A percentile compares a stretch with the other conserved stretches of the same genome.
phyloP scores from a whole-genome alignment of 2,888 invertebrate genomes.

The Belgica antarctica region DNA sequence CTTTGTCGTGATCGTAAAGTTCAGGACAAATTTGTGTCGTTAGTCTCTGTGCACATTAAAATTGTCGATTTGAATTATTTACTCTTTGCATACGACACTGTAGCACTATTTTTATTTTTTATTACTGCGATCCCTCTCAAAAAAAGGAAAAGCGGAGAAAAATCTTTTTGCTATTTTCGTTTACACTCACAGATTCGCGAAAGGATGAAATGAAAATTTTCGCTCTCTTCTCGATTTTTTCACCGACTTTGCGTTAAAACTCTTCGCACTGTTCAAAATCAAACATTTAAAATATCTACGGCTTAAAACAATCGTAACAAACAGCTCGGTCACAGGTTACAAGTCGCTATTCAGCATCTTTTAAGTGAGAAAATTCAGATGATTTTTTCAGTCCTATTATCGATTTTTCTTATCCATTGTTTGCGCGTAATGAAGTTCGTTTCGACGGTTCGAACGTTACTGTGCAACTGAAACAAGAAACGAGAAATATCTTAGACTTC shows the following conservation, averaged over 20 bases:
- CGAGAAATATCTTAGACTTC: background rate
- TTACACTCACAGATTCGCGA: background rate
- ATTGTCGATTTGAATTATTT: too few relatives aligned
- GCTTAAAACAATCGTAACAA: slow-evolving; percentile 39
- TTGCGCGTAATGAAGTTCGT: slow-evolving; percentile 18
- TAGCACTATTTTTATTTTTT: slow-evolving; percentile 36
- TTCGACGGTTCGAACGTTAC: slow-evolving; percentile 17
- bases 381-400: slow-evolving; percentile 39
- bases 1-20: background rate
- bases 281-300: slow-evolving; percentile 30
- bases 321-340: slow-evolving; percentile 7
- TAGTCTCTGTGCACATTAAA: background rate
- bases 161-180: background rate
- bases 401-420: slow-evolving; percentile 42
- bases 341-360: slow-evolving; percentile 26
- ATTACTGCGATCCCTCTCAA: too few relatives aligned
- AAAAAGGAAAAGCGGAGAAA: background rate
- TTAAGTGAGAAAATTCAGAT: slow-evolving; percentile 35
- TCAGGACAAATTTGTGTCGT: slow-evolving; percentile 16
- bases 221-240: background rate
- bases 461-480: slow-evolving; percentile 14
- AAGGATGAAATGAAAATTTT: slow-evolving; percentile 11
- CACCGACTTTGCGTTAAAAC: slow-evolving; percentile 25
- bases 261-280: slow-evolving; percentile 16
- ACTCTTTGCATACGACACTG: slow-evolving; percentile 31